These are phyloP conservation scores for Tragelaphus strepsiceros DNA, from an alignment of 2,113 vertebrate species.

Conservation along the genomic window DNA sequence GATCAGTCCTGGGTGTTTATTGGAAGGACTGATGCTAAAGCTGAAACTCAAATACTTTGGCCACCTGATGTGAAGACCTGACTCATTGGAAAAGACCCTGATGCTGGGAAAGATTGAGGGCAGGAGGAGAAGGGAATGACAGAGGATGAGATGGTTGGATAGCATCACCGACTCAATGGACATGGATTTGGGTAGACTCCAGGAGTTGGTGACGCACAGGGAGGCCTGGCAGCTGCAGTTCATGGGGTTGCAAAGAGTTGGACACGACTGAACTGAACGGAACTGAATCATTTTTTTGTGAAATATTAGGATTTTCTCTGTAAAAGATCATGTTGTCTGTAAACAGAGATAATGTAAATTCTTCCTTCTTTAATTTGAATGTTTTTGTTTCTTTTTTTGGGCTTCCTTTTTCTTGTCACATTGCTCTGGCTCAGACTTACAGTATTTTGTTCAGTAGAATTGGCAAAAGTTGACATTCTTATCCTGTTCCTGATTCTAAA, in stretches of 20 bases:
- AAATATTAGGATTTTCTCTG: background rate
- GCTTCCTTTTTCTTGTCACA: background rate
- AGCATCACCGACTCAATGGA: background rate
- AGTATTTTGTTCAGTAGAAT: background rate
- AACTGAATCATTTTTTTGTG: background rate
- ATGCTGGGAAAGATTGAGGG: background rate
- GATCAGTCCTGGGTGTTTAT: background rate
- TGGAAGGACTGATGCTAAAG: background rate
- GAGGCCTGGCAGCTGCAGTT: background rate
- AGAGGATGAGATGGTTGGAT: background rate
- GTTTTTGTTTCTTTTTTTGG: background rate
- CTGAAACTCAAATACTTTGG: background rate
- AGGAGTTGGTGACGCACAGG: background rate
- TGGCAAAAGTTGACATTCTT: background rate
- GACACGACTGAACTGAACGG: background rate
- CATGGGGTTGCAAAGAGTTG: fast-evolving
- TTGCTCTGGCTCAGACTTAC: background rate
- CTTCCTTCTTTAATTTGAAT: background rate
- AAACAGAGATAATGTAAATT: background rate
- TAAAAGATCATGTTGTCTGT: background rate
- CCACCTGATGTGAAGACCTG: background rate
- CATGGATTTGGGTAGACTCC: background rate
- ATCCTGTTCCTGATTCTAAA: background rate
- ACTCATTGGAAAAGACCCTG: background rate
- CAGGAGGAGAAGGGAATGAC: background rate